phyloP scores from a whole-genome alignment of 2,888 invertebrate genomes.

The Cephus sareptanus region DNA sequence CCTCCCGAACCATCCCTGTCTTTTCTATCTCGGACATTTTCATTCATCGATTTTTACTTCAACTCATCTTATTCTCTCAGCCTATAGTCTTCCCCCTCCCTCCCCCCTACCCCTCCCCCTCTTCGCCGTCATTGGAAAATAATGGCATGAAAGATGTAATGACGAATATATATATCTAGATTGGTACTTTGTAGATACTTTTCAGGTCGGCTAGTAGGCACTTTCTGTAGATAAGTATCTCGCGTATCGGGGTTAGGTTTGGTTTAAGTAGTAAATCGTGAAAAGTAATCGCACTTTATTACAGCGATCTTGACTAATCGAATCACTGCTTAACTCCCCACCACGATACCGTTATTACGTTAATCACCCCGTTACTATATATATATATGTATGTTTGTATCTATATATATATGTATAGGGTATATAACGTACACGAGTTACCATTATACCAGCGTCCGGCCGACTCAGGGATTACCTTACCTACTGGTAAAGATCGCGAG shows the following conservation, averaged over 20 bases:
- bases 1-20: background rate
- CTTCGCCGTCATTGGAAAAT: background rate
- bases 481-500: background rate
- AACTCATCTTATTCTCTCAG: background rate
- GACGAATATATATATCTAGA: background rate
- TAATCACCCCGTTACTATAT: background rate
- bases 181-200: background rate
- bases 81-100: accelerated
- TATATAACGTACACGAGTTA: background rate
- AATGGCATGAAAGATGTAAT: background rate
- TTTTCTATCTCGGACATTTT: background rate
- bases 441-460: background rate
- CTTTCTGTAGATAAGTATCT: background rate
- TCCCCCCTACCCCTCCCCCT: accelerated
- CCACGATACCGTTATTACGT: background rate
- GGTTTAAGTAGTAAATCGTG: background rate
- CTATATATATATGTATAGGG: background rate
- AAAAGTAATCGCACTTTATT: background rate
- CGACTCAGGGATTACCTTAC: background rate
- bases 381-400: no score
- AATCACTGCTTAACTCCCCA: background rate
- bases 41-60: background rate
- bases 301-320: background rate
- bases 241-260: background rate
- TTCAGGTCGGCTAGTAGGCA: background rate